These are phyloP conservation scores for Trisateles emortualis DNA, from an alignment of 2,888 invertebrate species.

Conservation along the genomic window DNA sequence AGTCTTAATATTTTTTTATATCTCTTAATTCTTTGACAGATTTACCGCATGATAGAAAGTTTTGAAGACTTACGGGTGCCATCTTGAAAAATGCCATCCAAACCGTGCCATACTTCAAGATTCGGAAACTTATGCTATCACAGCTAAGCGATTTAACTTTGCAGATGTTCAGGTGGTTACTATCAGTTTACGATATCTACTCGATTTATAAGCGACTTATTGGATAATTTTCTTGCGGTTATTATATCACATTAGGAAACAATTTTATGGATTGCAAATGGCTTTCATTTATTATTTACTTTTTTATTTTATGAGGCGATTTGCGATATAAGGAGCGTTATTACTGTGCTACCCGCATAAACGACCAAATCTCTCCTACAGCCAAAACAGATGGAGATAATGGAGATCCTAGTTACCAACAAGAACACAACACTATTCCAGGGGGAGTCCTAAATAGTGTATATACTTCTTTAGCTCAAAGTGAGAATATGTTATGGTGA, in stretches of 20 bases:
- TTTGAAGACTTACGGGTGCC: constrained; percentile 36
- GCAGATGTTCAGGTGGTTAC: constrained; percentile 19
- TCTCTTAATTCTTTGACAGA: constrained; percentile 30
- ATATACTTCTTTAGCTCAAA: too few species aligned
- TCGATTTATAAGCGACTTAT: not conserved
- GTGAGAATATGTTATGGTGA: too few species aligned
- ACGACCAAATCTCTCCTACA: too few species aligned
- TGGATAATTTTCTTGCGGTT: not conserved
- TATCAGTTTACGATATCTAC: constrained; percentile 15
- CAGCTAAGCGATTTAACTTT: constrained; percentile 40
- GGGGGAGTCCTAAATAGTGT: too few species aligned
- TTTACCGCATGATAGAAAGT: constrained; percentile 41
- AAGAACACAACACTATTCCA: too few species aligned
- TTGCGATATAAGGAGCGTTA: too few species aligned
- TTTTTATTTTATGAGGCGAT: too few species aligned
- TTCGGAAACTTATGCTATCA: constrained; percentile 45
- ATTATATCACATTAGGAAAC: not conserved
- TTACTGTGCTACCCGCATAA: too few species aligned
- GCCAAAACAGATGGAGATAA: too few species aligned
- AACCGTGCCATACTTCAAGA: constrained; percentile 38
- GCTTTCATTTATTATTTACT: too few species aligned
- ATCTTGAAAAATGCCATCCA: constrained; percentile 36
- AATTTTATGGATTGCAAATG: too few species aligned
- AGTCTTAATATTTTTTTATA: constrained; percentile 39
- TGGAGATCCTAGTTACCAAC: too few species aligned